These are phyloP conservation scores for Sylvilagus floridanus DNA, from an alignment of 2,797 vertebrate species.

Conservation along the genomic window DNA sequence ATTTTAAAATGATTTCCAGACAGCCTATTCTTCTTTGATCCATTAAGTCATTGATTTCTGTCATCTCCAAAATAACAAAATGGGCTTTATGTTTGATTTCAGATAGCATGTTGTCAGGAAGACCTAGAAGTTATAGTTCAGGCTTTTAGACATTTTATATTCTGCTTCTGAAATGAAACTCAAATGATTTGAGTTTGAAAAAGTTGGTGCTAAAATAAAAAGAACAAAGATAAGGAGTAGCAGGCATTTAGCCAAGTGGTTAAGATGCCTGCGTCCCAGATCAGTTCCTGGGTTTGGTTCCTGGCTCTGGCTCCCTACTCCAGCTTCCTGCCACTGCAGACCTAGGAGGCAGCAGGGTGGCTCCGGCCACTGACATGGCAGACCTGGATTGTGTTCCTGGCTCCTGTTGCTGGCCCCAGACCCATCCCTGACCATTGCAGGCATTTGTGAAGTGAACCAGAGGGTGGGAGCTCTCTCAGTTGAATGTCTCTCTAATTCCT, in stretches of 20 bases:
- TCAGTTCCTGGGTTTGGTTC: too few relatives aligned
- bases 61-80: neutral
- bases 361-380: too few relatives aligned
- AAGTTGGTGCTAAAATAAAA: conserved; percentile 31
- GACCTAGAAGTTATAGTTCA: neutral
- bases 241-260: neutral
- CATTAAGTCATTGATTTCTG: neutral
- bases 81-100: conserved; percentile 33
- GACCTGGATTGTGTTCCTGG: too few relatives aligned
- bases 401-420: too few relatives aligned
- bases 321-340: too few relatives aligned
- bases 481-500: too few relatives aligned
- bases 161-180: conserved; percentile 44
- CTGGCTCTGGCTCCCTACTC: too few relatives aligned
- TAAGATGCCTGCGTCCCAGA: too few relatives aligned
- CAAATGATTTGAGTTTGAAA: conserved; percentile 2
- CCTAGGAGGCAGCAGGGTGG: too few relatives aligned
- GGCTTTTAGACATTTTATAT: conserved; percentile 8
- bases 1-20: neutral
- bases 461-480: too few relatives aligned
- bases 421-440: too few relatives aligned
- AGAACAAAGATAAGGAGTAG: neutral
- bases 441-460: too few relatives aligned
- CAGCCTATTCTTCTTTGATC: conserved; percentile 20
- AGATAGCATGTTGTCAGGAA: neutral